These are phyloP conservation scores for Sitta carolinensis DNA, from an alignment of 2,797 vertebrate species.

Conservation along the genomic window DNA sequence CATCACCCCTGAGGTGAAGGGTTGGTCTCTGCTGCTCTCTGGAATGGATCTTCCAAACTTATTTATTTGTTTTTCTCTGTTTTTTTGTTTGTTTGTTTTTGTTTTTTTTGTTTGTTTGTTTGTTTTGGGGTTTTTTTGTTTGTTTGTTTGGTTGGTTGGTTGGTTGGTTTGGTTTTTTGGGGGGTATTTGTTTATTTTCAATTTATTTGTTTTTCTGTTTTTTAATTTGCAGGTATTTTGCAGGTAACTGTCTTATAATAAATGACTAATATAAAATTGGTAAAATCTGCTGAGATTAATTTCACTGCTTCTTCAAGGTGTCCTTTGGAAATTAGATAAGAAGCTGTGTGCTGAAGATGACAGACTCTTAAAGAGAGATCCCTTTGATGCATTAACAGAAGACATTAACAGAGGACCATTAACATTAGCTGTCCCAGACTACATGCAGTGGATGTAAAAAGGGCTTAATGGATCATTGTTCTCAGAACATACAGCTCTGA, in stretches of 20 bases:
- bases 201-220: background rate
- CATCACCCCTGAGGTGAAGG: background rate
- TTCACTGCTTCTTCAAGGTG: background rate
- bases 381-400: background rate
- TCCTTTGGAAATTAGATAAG: background rate
- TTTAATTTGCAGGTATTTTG: background rate
- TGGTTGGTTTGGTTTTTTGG: too few species aligned
- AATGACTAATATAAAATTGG: background rate
- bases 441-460: background rate
- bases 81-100: background rate
- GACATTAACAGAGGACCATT: background rate
- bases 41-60: background rate
- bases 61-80: background rate
- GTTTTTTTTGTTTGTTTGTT: background rate
- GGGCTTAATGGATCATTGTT: background rate
- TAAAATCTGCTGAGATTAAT: background rate
- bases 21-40: background rate
- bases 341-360: background rate
- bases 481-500: background rate
- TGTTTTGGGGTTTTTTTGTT: too few species aligned
- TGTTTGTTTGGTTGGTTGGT: background rate
- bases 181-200: background rate
- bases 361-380: background rate
- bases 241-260: background rate
- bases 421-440: background rate